Conservation (phyloP, 2,888 invertebrate genomes). For the Phasia obesa region DNA sequence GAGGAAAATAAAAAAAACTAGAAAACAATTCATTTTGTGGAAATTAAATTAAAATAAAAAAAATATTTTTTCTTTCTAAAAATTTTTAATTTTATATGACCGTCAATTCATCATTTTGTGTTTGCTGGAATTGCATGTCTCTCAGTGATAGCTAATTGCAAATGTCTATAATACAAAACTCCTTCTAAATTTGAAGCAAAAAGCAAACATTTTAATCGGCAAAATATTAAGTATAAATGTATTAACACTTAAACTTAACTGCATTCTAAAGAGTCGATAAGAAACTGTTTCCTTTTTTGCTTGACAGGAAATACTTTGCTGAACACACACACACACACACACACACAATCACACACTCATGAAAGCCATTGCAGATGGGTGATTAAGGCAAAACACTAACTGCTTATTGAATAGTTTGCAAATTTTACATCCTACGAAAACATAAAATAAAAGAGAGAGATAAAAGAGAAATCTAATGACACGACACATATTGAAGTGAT, state of each 20-base stretch:
- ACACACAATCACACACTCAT: conserved; percentile 5
- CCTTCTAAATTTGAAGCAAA: too few species aligned
- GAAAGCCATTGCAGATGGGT: background rate
- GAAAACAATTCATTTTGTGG: too few species aligned
- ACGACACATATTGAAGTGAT: conserved; percentile 55
- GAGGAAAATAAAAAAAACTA: too few species aligned
- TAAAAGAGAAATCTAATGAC: conserved; percentile 25
- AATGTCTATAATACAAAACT: too few species aligned
- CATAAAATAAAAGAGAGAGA: conserved; percentile 29
- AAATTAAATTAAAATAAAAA: too few species aligned
- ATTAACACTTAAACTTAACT: conserved; percentile 21
- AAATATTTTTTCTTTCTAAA: too few species aligned
- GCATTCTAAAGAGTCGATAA: conserved; percentile 35
- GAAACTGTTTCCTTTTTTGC: conserved; percentile 38
- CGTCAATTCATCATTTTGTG: too few species aligned
- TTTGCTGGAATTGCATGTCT: too few species aligned
- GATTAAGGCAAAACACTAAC: conserved; percentile 4
- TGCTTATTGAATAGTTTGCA: conserved; percentile 46
- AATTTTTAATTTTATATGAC: too few species aligned
- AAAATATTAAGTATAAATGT: conserved; percentile 27
- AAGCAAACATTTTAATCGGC: too few species aligned
- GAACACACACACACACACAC: conserved; percentile 24
- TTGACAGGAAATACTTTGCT: conserved; percentile 43
- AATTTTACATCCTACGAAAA: conserved; percentile 48
- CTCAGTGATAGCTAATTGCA: too few species aligned